phyloP scores from a whole-genome alignment of 2,113 vertebrate species.

The Murina feae region DNA sequence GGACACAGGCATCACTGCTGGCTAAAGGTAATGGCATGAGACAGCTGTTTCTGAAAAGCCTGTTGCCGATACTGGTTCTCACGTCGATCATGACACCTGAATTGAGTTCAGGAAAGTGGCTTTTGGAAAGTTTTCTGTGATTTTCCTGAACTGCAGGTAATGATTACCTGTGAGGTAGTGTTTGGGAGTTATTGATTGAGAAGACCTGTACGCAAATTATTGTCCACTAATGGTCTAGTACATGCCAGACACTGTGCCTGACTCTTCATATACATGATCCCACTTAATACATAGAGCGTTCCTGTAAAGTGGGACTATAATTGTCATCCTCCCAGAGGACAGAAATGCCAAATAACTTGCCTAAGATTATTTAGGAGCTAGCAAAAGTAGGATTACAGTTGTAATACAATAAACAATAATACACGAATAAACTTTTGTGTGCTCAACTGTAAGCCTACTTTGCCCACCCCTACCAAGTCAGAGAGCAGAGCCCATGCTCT shows the following conservation, averaged over 20 bases:
- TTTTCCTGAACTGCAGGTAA: conserved; percentile 11
- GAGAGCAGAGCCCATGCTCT: background rate
- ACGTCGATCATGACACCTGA: background rate
- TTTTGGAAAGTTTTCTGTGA: conserved; percentile 26
- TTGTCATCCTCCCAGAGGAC: background rate
- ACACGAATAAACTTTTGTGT: background rate
- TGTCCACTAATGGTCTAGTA: background rate
- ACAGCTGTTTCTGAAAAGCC: conserved; percentile 40
- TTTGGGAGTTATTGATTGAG: background rate
- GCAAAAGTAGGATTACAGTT: background rate
- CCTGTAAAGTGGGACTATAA: background rate
- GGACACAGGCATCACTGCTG: background rate
- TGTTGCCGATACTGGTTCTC: conserved; percentile 57
- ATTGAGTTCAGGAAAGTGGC: background rate
- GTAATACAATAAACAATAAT: background rate
- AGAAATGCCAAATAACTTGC: background rate
- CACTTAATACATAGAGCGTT: background rate
- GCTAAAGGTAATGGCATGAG: background rate
- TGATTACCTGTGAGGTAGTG: background rate
- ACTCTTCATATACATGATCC: background rate
- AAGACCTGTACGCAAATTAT: background rate
- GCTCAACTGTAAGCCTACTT: background rate
- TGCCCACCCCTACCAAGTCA: background rate
- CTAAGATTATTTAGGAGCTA: background rate
- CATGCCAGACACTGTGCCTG: background rate